These are phyloP conservation scores for Gila robusta DNA, from an alignment of 2,797 vertebrate genomes.

Conservation along the genomic window DNA sequence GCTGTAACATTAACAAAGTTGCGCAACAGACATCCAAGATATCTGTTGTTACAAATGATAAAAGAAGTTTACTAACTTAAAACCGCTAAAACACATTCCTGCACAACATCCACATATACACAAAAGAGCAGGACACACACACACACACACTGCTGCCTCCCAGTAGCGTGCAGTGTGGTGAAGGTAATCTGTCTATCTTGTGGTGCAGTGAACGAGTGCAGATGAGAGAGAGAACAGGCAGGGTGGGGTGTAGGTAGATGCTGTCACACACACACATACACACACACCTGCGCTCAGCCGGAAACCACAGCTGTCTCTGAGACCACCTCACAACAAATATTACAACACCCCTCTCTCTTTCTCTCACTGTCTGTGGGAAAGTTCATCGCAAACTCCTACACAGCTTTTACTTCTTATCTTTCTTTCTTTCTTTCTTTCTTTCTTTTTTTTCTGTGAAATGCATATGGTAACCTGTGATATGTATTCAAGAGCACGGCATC, in stretches of 20 bases:
- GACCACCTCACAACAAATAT: conserved; percentile 50
- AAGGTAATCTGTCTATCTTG: conserved; percentile 54
- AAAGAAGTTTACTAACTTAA: background rate
- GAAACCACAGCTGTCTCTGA: conserved; percentile 53
- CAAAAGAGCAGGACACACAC: background rate
- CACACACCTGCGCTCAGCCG: conserved; percentile 59
- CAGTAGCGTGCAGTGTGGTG: conserved; percentile 11
- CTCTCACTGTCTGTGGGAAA: conserved; percentile 36
- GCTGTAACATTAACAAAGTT: background rate
- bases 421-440: background rate
- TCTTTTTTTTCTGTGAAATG: conserved; percentile 13
- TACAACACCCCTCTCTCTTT: conserved; percentile 31
- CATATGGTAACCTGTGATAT: conserved; percentile 30
- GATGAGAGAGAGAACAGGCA: conserved; percentile 30
- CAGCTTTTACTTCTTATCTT: conserved; percentile 16
- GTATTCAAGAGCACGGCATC: conserved; percentile 4
- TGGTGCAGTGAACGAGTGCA: conserved; percentile 39
- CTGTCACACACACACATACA: conserved; percentile 46
- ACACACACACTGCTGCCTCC: background rate
- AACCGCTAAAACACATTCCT: background rate
- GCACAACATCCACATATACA: conserved; percentile 4
- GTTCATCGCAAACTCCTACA: conserved; percentile 38
- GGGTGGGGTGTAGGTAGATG: conserved; percentile 36
- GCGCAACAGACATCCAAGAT: background rate
- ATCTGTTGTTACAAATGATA: background rate